phyloP scores from a whole-genome alignment of 23 tunicate species.

The Halocynthia aurantium region DNA sequence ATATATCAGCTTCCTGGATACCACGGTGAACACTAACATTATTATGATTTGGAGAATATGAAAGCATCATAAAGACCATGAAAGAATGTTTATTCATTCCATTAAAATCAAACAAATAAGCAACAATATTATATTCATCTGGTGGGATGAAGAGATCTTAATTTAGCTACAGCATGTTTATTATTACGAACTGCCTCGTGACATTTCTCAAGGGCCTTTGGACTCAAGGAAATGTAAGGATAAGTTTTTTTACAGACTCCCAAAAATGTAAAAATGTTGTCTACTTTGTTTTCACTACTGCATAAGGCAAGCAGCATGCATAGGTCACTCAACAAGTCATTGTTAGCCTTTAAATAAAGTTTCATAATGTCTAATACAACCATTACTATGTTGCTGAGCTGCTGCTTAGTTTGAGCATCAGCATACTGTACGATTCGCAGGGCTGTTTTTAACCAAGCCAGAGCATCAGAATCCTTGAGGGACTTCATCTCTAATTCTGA shows the following conservation, averaged over 20 bases:
- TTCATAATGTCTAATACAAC: neutral
- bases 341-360: neutral
- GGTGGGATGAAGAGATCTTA: neutral
- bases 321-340: neutral
- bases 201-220: neutral
- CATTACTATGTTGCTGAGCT: neutral
- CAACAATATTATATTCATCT: neutral
- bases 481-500: neutral
- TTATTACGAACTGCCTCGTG: neutral
- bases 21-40: too few species aligned
- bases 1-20: too few species aligned
- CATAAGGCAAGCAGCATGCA: constrained; percentile 1
- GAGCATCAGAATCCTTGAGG: neutral
- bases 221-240: neutral
- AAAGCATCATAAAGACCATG: neutral
- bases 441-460: neutral
- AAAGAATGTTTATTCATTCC: neutral
- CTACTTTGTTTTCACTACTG: neutral
- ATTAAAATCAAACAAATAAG: neutral
- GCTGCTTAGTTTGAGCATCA: neutral
- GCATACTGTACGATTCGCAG: neutral
- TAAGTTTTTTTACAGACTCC: neutral
- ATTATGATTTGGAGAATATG: too few species aligned
- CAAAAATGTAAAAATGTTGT: neutral
- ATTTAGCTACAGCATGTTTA: neutral